Evolutionary conservation across 2,888 invertebrate genomes (phyloP), one percentile per base, ranked within the genome.

Genomic region (Gonocerus acuteangulatus): DNA sequence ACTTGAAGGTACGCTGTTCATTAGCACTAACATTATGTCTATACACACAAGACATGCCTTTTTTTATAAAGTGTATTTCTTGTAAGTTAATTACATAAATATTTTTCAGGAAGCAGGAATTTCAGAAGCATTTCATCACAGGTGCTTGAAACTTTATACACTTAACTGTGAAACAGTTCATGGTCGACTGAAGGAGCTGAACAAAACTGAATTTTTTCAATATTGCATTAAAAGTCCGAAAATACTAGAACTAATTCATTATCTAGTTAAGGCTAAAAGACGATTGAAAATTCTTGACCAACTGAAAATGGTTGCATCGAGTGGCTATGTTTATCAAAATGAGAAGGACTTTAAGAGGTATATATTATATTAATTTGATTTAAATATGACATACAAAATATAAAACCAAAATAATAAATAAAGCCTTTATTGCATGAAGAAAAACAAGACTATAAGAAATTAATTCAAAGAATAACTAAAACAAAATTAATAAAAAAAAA

Each of bases 281-380:
- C 34, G 62, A 48, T 21, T 63, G 23, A 27, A 54, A 22, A 6
- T 61, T 23, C 27, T 63, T 21, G 61, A 61, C 34, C 52, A 61
- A 27, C 13, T 39, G 16, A 63, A 61, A 22, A 7, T 58, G n/a
- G n/a, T 13, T 0, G 36, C 49, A 4, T 47, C 63, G 1, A 16
- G 61, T 13, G 18, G 45, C 16, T 18, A 27, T 23, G 18, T 63
- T n/a, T 1, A 56, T 11, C n/a, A 32, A 15, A 16, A n/a, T 57
- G 48, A 51, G 1, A 32, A 18, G 11, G 13, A 15, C 2, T 63
- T 63, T 49, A 45, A 63, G 23, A 60, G 51, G 63, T 63, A 34
- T 45, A 19, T 9, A 34, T 42, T 2, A n/a, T n/a, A 39, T 21
- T 13, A n/a, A 22, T 44, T 16, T 34, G n/a, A n/a, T 18, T 11